Base-by-base conservation (phyloP, 2,888 invertebrate species). In the Dendrolimus pini region DNA sequence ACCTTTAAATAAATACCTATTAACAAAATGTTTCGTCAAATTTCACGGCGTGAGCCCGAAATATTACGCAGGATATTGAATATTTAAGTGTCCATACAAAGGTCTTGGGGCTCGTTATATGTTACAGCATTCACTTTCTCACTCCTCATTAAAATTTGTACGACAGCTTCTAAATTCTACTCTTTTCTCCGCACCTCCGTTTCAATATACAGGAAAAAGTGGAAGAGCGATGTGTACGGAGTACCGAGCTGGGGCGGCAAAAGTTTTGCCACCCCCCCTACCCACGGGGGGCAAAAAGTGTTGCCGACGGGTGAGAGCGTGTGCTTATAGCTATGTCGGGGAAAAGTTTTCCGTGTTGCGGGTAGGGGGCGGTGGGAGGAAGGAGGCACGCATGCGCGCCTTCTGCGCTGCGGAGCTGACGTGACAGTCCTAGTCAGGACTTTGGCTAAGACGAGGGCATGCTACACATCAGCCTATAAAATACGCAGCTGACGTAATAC, bases 311-410 rank as follows among this genome's bases (percentile, higher is more conserved):
- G 87, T 83, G 85, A 83, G 80, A 76, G 78, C 77, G 76, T 72
- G 75, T 83, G 80, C 77, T 82, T 89, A 85, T 90, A 89, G 85
- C 85, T 90, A 85, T 89, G 88, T 90, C 68, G 75, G 85, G 84
- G 88, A 89, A 90, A 90, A 90, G 89, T 90, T 90, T 90, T 89
- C 87, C 90, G 87, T 90, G 89, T 89, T 89, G 89, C 89, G 89
- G 89, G 89, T 70, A 72, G 85, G 74, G 80, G 79, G 72, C 60
- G 61, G 71, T 66, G 75, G 79, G 72, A 77, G 74, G 65, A 69
- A 65, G 70, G 77, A 77, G 65, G 70, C 74, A 66, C 89, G 89
- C 89, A 85, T 88, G 90, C 89, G 89, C 83, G 69, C n/a, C 56
- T 9, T 41, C 53, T 55, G 54, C 69, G 69, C 85, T 79, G 83